Conservation (phyloP, 2,113 vertebrate genomes). For the Sorex araneus region DNA sequence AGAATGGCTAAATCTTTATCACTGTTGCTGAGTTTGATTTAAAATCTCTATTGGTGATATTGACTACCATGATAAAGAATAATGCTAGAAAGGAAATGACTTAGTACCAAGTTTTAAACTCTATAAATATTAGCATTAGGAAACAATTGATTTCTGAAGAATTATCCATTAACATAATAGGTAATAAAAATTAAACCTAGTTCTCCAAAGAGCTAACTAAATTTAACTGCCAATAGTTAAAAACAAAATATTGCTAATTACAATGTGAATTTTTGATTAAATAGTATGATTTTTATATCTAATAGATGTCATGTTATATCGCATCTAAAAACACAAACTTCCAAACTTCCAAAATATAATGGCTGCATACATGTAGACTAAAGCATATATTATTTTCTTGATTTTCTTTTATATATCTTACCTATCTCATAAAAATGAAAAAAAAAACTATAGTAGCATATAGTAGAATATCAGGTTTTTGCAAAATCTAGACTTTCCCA, state of each 20-base stretch:
- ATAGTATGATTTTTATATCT: constrained; percentile 4
- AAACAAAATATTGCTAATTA: not conserved
- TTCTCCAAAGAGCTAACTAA: constrained; percentile 29
- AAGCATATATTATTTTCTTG: not conserved
- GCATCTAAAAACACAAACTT: not conserved
- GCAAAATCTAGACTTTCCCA: not conserved
- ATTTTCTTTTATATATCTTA: no score
- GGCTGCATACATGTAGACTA: not conserved
- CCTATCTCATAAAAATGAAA: not conserved
- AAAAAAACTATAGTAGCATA: not conserved
- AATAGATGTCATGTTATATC: not conserved
- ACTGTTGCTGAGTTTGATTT: constrained; percentile 28
- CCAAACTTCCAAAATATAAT: not conserved
- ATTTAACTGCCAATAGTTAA: not conserved
- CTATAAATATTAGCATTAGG: not conserved
- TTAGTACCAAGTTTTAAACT: not conserved
- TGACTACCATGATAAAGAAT: not conserved
- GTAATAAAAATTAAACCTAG: not conserved
- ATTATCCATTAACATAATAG: not conserved
- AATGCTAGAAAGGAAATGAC: constrained; percentile 1
- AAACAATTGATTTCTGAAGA: constrained; percentile 31
- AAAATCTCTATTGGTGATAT: not conserved
- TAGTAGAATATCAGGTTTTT: not conserved
- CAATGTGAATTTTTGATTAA: not conserved
- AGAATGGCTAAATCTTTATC: constrained; percentile 10